Evolutionary conservation across 2,888 invertebrate species (phyloP), one percentile per base, ranked within the genome.

Genomic region (Meiosimyza decipiens): DNA sequence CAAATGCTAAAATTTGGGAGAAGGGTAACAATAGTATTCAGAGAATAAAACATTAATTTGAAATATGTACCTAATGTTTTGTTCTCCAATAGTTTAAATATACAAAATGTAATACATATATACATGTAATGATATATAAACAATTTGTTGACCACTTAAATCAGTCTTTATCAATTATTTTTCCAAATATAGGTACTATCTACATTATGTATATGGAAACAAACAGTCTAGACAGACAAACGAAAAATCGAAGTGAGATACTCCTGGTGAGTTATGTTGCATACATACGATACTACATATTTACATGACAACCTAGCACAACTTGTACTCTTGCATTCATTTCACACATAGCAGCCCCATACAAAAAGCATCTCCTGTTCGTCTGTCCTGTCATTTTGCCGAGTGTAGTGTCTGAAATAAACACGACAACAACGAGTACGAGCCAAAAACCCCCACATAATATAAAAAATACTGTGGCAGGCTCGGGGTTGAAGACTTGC

Each of bases 401-500:
- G 64, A 40, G 40, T 40, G 49, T 12, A 54, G 15, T 70, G n/a
- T 54, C 47, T 15, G 18, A 70, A 62, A 63, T 63, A 52, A 9
- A 15, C 28, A 28, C 28, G 57, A 28, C 28, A 28, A 28, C 28
- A 18, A 6, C 28, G 28, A 15, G 57, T 28, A 57, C 28, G 57
- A 15, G 11, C 28, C 51, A 50, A 18, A 50, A 60, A 69, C 69
- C 71, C 68, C 70, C 70, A 74, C 76, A 73, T 75, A 86, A 84
- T 79, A 80, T 80, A 79, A 83, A 85, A 85, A 81, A 83, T 85
- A 83, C 85, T 86, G 85, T 81, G 83, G 85, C 83, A 84, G 85
- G 82, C 84, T 82, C 83, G 83, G 82, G 82, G 79, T 79, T 82
- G 82, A 79, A 80, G 59, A 68, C 40, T 40, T 40, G 40, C 9